Evolutionary conservation across 2,888 invertebrate genomes (phyloP), one percentile per base, ranked within the genome.

Genomic region (Saturnia pavonia): DNA sequence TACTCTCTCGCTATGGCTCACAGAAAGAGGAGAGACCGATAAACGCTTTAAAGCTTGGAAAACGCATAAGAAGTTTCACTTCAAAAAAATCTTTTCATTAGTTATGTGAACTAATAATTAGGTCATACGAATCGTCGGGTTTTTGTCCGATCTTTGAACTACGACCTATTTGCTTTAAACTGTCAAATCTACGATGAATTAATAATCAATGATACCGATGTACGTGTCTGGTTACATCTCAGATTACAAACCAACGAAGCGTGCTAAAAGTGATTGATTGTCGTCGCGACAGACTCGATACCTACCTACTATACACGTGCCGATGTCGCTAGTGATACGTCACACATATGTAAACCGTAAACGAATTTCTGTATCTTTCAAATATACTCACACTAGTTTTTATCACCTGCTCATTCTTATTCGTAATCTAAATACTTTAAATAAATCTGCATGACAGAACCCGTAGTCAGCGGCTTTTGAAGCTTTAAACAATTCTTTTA

Each of bases 171-270:
- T 27, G 6, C 27, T 16, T 48, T 48, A 14, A n/a, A 68, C 16
- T 48, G 27, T 34, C 68, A 1, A 19, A 27, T 67, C 67, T 54
- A 25, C 54, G 12, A 22, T 40, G 19, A 43, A 60, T 43, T 14
- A 27, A 25, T 69, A 63, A 25, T 65, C 65, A 16, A 69, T 69
- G 48, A 34, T 14, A 19, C 14, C 65, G 40, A 51, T 48, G 34
- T 22, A 22, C 6, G 69, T 69, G 65, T 69, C 63, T 22, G 34
- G 60, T 69, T 34, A 22, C 69, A 48, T 27, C 51, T 69, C 69
- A 16, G 45, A 40, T 69, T 69, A 65, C 65, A 69, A n/a, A 40
- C 43, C 69, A 69, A 51, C 45, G 48, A 69, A 69, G 65, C 65
- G 40, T 69, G 65, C 34, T 69, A 48, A 63, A 40, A 34, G 25